Base-by-base conservation (phyloP, 2,113 vertebrate genomes). In the Uria lomvia region DNA sequence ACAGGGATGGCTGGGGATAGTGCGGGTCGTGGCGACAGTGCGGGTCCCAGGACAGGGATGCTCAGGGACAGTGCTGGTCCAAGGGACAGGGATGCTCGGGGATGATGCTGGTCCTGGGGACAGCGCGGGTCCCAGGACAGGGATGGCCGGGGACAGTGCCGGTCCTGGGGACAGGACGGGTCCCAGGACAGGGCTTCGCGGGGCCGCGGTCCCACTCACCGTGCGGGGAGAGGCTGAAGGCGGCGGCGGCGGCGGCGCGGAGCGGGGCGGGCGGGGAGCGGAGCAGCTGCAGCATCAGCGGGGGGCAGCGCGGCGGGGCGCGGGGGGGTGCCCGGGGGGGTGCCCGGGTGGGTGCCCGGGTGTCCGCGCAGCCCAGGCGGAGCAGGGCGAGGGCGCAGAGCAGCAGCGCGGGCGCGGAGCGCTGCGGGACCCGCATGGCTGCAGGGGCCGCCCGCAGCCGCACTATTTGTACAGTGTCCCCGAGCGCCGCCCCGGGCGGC, bases 261-360 rank as follows among this genome's bases (percentile, higher is more conserved):
- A 65, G 65, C 59, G 24, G 96, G 65, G 63, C 92, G 66, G 88
- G 79, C 13, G 63, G 96, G 8, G 81, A 30, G 42, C 93, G 98
- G 92, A 99, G 99, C 38, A 99, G 97, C 95, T 99, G 98, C 98
- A 99, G 98, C 99, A 99, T 99, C 97, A 98, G 98, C 45, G 50
- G 2, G 40, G 93, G 93, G 2, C 95, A 91, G 83, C 90, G 92
- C 88, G 72, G 79, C 3, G 50, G 71, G 49, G 45, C 7, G 27
- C 40, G 40, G 40, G 40, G 10, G 40, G 40, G 40, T 40, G 40
- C 40, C 40, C 40, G 40, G 40, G 40, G 10, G 40, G 40, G 40
- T 40, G 40, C 40, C 40, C 82, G 88, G 75, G 32, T 8, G 9
- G 60, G 26, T 5, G 55, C 55, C 4, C 55, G 55, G 55, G 55